Evolutionary conservation across 2,888 invertebrate species (phyloP).

Genomic region (Calameuta pallipes): DNA sequence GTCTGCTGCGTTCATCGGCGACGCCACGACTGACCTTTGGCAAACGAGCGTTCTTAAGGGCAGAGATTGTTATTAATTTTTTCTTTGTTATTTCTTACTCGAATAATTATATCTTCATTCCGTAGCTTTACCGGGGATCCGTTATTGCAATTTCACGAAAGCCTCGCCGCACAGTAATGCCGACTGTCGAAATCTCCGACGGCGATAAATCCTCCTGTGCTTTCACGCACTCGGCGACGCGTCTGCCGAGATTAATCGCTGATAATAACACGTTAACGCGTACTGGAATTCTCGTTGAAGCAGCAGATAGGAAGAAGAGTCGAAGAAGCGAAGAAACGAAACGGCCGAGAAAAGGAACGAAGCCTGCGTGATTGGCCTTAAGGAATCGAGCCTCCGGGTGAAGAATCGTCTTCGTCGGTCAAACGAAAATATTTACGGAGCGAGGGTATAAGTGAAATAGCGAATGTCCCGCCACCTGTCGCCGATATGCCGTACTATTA

Average conservation of each 20-base stretch:
- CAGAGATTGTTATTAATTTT: not conserved
- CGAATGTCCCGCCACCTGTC: not conserved
- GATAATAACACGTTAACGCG: conserved; percentile 3
- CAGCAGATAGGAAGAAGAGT: not conserved
- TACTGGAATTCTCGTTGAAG: not conserved
- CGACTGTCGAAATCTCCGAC: not conserved
- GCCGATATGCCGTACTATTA: not conserved
- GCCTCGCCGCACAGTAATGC: not conserved
- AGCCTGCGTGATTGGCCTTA: not conserved
- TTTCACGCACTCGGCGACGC: conserved; percentile 5
- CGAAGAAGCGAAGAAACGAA: not conserved
- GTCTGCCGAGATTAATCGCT: conserved; percentile 4
- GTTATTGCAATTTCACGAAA: not conserved
- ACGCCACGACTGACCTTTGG: not conserved
- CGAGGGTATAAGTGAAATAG: not conserved
- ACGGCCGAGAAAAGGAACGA: not conserved
- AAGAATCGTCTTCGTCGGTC: not conserved
- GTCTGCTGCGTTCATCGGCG: not conserved
- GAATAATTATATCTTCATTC: not conserved
- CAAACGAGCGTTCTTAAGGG: not conserved
- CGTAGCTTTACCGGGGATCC: not conserved
- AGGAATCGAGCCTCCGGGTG: not conserved
- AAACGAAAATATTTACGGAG: not conserved
- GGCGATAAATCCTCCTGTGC: not conserved
- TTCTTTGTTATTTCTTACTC: not conserved